Conservation (phyloP, 2,113 vertebrate genomes). For the Phalacrocorax aristotelis region DNA sequence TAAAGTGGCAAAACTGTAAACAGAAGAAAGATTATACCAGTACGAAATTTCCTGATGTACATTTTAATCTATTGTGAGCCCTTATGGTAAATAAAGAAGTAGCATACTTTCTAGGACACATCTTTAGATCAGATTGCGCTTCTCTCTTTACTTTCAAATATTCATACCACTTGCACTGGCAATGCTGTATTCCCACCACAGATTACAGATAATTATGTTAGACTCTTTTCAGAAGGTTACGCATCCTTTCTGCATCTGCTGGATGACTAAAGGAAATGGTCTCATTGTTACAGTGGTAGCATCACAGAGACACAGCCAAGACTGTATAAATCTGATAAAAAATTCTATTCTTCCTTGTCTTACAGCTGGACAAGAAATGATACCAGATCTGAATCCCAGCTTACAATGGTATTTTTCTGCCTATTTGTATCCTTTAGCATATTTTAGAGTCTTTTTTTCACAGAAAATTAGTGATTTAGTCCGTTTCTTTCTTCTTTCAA, state of each 20-base stretch:
- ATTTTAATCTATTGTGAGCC: not conserved
- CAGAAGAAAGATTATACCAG: not conserved
- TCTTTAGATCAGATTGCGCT: not conserved
- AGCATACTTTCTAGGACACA: not conserved
- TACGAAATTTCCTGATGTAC: not conserved
- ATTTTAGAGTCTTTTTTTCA: not conserved
- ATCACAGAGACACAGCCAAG: slow-evolving; percentile 43
- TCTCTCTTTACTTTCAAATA: slow-evolving; percentile 22
- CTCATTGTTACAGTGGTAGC: slow-evolving; percentile 24
- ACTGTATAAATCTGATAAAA: slow-evolving; percentile 43
- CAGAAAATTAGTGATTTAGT: slow-evolving; percentile 25
- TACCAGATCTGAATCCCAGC: slow-evolving; percentile 8
- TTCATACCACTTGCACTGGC: not conserved
- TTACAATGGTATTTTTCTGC: not conserved
- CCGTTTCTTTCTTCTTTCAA: slow-evolving; percentile 27
- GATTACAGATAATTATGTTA: slow-evolving; percentile 47
- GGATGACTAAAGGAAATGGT: slow-evolving; percentile 57
- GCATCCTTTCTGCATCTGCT: slow-evolving; percentile 44
- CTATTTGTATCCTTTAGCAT: not conserved
- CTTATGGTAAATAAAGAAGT: not conserved
- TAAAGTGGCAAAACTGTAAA: not conserved
- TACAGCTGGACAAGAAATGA: slow-evolving; percentile 62
- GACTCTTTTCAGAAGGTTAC: slow-evolving; percentile 25
- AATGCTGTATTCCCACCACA: slow-evolving; percentile 35
- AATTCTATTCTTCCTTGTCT: slow-evolving; percentile 26